phyloP scores from a whole-genome alignment of 2,888 invertebrate genomes.

The Bombylius major region DNA sequence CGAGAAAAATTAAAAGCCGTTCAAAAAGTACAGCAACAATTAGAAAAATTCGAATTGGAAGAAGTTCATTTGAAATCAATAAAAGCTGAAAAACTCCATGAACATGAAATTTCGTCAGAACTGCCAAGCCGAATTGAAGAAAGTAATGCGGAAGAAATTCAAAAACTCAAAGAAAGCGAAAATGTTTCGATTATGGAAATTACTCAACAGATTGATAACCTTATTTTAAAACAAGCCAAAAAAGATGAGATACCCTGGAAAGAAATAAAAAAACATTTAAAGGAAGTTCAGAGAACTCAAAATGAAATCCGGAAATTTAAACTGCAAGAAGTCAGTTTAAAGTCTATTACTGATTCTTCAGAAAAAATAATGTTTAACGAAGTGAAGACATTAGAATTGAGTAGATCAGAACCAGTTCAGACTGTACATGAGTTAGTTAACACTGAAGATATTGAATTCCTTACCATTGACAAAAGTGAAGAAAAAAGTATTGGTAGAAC shows the following conservation, averaged over 20 bases:
- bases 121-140: slow-evolving; percentile 22
- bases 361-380: too few relatives aligned
- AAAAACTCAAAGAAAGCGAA: slow-evolving; percentile 33
- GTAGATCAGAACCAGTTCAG: too few relatives aligned
- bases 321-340: slow-evolving; percentile 37
- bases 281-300: slow-evolving; percentile 34
- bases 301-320: slow-evolving; percentile 35
- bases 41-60: slow-evolving; percentile 34
- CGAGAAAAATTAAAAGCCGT: slow-evolving; percentile 31
- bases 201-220: slow-evolving; percentile 32
- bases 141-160: slow-evolving; percentile 33
- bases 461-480: not conserved
- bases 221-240: slow-evolving; percentile 28
- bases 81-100: slow-evolving; percentile 20
- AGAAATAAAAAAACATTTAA: slow-evolving; percentile 33
- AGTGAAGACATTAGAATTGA: too few relatives aligned
- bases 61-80: slow-evolving; percentile 35
- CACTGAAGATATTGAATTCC: too few relatives aligned
- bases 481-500: slow-evolving; percentile 20
- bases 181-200: slow-evolving; percentile 34
- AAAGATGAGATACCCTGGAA: slow-evolving; percentile 30
- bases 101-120: slow-evolving; percentile 20
- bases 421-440: too few relatives aligned
- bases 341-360: slow-evolving; percentile 21
- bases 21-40: slow-evolving; percentile 33